Base-by-base conservation (phyloP, 2,797 vertebrate genomes). In the Phalloptychus januarius region DNA sequence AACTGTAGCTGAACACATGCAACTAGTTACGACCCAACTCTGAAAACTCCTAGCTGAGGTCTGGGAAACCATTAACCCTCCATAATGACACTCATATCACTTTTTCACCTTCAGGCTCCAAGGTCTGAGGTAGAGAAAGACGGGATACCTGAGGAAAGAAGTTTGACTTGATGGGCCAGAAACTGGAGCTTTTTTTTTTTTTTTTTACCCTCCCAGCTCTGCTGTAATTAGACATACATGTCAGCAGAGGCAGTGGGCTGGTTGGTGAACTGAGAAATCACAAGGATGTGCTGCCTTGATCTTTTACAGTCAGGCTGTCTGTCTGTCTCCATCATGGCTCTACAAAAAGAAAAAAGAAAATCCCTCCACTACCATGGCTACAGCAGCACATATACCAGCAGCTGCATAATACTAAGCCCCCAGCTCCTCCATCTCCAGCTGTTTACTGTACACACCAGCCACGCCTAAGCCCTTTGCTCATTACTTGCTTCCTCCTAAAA, bases 391-490 rank as follows among this genome's bases (percentile, higher is more conserved):
- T 63, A 85, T 58, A 85, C 74, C 87, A 81, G 81, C 86, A 85
- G 85, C 81, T 83, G 82, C 73, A 48, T 82, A 88, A 88, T 7
- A 80, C 83, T 86, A 86, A 89, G 80, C 85, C 91, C 83, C 78
- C 33, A 75, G 88, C 90, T 90, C 85, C 91, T 85, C 90, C 91
- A 86, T 76, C 91, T 86, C 88, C 92, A 94, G 94, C 93, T 92
- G 93, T 93, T 93, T 93, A 88, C 89, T 90, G 90, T 83, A 83
- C 86, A 93, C 88, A 91, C 83, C 86, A 86, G 90, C 86, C 91
- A 86, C 91, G 86, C 82, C 85, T 79, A 86, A 82, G 80, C 77
- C 78, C 63, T 78, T 71, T 48, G 77, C 87, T 84, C 73, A 80
- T 80, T 83, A 56, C 78, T 84, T 20, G 75, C 83, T 77, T 84